These are phyloP conservation scores for Ameiurus melas DNA, from an alignment of 2,113 vertebrate species.

Conservation along the genomic window DNA sequence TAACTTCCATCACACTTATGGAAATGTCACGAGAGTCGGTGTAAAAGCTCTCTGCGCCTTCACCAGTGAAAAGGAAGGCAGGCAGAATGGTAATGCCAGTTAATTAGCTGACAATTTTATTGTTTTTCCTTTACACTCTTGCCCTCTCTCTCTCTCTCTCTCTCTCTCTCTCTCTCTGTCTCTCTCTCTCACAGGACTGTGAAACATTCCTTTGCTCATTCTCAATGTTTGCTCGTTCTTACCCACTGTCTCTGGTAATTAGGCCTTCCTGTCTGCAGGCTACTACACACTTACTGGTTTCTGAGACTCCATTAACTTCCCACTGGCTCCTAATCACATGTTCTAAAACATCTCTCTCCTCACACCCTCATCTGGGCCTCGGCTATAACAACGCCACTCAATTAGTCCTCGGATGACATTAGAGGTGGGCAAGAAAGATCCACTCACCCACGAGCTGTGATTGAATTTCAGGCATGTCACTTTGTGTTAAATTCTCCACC, in stretches of 20 bases:
- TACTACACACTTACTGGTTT: conserved; percentile 29
- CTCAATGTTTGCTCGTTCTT: neutral
- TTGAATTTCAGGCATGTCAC: conserved; percentile 41
- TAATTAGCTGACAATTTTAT: conserved; percentile 45
- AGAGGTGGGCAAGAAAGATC: conserved; percentile 29
- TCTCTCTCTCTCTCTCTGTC: neutral
- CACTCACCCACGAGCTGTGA: conserved; percentile 29
- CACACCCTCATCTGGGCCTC: conserved; percentile 7
- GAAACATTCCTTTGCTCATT: conserved; percentile 24
- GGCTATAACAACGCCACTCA: conserved; percentile 21
- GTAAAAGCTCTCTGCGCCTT: conserved; percentile 9
- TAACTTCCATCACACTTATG: conserved; percentile 31
- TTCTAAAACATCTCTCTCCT: conserved; percentile 18
- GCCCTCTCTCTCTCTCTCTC: neutral
- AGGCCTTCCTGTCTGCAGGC: conserved; percentile 50
- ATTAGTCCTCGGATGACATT: conserved; percentile 50
- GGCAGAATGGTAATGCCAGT: conserved; percentile 36
- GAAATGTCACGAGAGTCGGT: conserved; percentile 33
- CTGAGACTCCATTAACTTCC: conserved; percentile 49
- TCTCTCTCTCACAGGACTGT: conserved; percentile 15
- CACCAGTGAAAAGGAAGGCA: conserved; percentile 20
- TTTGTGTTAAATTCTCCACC: conserved; percentile 34
- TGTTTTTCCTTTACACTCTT: conserved; percentile 15
- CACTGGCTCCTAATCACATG: conserved; percentile 40
- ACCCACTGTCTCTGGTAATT: conserved; percentile 49